Evolutionary conservation across 2,113 vertebrate species (phyloP).

Genomic region (Sitta europaea): DNA sequence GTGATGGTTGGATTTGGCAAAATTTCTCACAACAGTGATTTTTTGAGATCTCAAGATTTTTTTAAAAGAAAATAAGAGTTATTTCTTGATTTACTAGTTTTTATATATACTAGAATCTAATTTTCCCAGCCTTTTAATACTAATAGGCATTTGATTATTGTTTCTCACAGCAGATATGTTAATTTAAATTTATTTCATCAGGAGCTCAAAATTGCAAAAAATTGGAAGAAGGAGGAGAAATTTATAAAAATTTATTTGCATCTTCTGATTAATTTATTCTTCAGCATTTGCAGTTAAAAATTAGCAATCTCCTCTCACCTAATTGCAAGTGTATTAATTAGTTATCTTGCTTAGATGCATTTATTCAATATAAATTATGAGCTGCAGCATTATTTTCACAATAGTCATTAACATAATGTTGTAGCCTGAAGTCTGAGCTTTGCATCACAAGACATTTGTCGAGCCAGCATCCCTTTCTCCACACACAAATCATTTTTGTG

Average conservation of each 20-base stretch:
- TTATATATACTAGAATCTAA: background rate
- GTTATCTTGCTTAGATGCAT: background rate
- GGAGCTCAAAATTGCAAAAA: background rate
- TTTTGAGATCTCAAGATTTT: background rate
- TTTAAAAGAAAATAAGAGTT: background rate
- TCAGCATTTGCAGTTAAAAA: background rate
- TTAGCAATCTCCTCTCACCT: background rate
- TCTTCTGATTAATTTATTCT: background rate
- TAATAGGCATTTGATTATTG: background rate
- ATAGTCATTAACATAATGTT: background rate
- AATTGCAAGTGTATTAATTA: background rate
- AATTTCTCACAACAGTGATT: background rate
- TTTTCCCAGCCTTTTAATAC: background rate
- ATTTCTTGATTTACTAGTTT: background rate
- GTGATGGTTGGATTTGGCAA: background rate
- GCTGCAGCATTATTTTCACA: background rate
- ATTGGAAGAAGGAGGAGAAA: too few species aligned
- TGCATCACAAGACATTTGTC: background rate
- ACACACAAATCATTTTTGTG: background rate
- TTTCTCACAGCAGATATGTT: background rate
- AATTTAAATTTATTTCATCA: background rate
- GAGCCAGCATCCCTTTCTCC: slow-evolving; percentile 4
- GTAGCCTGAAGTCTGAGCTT: background rate
- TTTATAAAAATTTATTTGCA: background rate
- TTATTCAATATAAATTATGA: background rate